phyloP scores from a whole-genome alignment of 2,797 vertebrate species.

The Lates japonicus region DNA sequence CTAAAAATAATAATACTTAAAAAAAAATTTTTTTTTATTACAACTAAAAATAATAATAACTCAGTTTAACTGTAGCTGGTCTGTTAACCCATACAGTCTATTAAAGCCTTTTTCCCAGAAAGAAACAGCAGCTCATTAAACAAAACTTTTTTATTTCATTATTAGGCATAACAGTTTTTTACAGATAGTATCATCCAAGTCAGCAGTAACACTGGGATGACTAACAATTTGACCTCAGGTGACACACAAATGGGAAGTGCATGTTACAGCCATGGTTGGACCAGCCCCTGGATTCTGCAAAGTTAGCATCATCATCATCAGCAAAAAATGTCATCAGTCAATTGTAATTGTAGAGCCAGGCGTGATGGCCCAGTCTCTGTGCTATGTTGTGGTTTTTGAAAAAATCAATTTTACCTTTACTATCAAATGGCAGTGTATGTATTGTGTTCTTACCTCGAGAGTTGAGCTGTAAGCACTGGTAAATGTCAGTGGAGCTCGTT shows the following conservation, averaged over 20 bases:
- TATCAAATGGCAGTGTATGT: background rate
- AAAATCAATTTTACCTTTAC: no score
- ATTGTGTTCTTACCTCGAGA: slow-evolving; percentile 28
- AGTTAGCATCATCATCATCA: background rate
- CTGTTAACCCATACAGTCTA: no score
- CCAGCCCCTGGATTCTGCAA: slow-evolving; percentile 45
- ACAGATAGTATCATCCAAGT: no score
- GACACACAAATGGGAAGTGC: slow-evolving; percentile 31
- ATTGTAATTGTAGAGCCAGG: background rate
- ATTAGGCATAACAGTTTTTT: no score
- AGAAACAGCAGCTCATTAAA: no score
- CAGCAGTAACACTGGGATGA: background rate
- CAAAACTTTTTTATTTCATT: no score
- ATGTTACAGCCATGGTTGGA: slow-evolving; percentile 26
- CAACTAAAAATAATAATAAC: no score
- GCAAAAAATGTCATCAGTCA: background rate
- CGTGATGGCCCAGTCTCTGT: no score
- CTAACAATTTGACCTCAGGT: slow-evolving; percentile 37
- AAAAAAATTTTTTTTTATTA: no score
- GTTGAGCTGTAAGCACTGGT: slow-evolving; percentile 48
- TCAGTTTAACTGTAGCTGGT: no score
- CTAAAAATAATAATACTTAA: no score
- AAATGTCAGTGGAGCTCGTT: background rate
- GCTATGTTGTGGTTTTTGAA: background rate
- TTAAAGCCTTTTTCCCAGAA: no score